Evolutionary conservation across 2,888 invertebrate genomes (phyloP).

Genomic region (Xanthorhoe designata): DNA sequence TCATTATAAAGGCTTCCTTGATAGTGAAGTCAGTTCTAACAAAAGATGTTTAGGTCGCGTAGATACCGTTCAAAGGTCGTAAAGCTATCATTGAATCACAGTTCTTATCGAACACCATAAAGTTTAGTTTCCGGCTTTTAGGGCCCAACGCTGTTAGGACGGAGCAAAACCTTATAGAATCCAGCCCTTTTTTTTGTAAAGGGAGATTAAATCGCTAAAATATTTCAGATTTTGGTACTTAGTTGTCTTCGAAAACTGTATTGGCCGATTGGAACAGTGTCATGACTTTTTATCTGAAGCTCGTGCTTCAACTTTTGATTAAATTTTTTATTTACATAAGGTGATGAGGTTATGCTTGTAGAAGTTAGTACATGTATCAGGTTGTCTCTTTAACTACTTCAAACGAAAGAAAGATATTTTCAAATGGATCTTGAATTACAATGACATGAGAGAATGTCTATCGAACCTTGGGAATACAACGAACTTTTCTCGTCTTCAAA

Average conservation of each 20-base stretch:
- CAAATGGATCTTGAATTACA: too few species aligned
- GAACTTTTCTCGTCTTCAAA: too few species aligned
- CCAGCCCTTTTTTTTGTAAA: neutral
- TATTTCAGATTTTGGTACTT: neutral
- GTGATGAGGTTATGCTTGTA: too few species aligned
- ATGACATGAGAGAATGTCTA: too few species aligned
- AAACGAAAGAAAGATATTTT: too few species aligned
- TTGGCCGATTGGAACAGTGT: neutral
- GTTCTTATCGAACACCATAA: slow-evolving; percentile 12
- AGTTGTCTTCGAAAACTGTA: neutral
- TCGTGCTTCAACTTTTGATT: too few species aligned
- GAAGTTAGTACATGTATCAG: too few species aligned
- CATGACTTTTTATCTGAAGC: too few species aligned
- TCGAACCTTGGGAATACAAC: too few species aligned
- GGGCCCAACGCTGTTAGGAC: neutral
- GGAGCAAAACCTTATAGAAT: neutral
- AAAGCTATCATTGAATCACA: slow-evolving; percentile 15
- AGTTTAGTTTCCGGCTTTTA: slow-evolving; percentile 1
- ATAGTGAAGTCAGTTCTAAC: neutral
- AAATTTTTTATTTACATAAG: too few species aligned
- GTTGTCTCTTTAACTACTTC: too few species aligned
- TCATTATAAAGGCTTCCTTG: neutral
- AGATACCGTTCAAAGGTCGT: neutral
- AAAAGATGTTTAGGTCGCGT: neutral
- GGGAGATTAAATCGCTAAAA: neutral